Percentiles rank a stretch among this genome's conserved stretches.
Conservation (phyloP, 2,113 vertebrate species). For the Taurulus bubalis region DNA sequence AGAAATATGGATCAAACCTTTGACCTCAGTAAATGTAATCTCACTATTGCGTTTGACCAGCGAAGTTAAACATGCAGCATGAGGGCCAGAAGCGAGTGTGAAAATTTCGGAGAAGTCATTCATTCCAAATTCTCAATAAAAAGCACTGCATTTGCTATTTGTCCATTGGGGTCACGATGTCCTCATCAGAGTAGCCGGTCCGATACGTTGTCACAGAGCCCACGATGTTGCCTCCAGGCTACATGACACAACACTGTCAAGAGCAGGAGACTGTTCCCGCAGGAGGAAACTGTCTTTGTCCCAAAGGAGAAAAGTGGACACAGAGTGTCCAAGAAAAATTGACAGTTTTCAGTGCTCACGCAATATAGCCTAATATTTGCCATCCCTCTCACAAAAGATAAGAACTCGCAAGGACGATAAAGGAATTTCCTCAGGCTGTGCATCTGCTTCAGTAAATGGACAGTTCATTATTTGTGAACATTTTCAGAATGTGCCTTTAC, state of each 20-base stretch:
- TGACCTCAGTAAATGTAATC: not conserved
- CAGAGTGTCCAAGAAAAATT: not conserved
- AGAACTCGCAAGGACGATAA: not conserved
- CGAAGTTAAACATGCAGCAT: not conserved
- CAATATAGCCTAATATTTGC: not conserved
- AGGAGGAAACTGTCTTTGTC: not conserved
- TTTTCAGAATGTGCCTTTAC: not conserved
- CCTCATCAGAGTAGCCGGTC: too few relatives aligned
- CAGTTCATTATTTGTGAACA: too few relatives aligned
- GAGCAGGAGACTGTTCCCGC: too few relatives aligned
- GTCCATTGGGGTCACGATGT: too few relatives aligned
- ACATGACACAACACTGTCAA: too few relatives aligned
- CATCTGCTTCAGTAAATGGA: too few relatives aligned
- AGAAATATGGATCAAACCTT: too few relatives aligned
- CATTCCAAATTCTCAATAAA: not conserved
- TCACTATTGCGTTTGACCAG: not conserved
- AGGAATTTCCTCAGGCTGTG: not conserved
- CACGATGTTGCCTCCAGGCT: too few relatives aligned
- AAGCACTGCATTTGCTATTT: too few relatives aligned
- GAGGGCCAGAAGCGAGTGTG: not conserved
- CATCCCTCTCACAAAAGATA: not conserved
- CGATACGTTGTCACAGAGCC: too few relatives aligned
- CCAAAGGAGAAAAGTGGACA: not conserved
- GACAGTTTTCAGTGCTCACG: not conserved
- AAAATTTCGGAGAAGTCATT: not conserved